Base-by-base conservation (phyloP, 2,888 invertebrate species). In the Lasiommata megera region DNA sequence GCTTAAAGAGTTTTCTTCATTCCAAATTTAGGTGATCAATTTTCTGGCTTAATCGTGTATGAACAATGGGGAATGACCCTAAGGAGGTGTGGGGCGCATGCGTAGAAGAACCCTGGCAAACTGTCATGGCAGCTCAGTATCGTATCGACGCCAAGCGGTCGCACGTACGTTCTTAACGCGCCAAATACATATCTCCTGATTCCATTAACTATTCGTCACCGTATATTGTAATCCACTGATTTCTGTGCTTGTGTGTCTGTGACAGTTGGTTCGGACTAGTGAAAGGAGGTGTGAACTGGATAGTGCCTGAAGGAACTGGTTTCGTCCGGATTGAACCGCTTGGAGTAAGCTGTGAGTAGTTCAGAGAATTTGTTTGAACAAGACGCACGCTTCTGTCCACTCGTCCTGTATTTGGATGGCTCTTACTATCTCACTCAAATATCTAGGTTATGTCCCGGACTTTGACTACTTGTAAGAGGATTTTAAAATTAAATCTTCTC, bases 111-210 rank as follows among this genome's bases (percentile, higher is more conserved):
- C 86, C 80, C 76, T 79, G 75, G 61, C 64, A 76, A 78, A 79
- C 81, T 80, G 82, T 81, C 87, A 89, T 89, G 89, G 89, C 88
- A 67, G 74, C 72, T 80, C 88, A 89, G 88, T 89, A 56, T 74
- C 77, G 84, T 88, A 88, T 88, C 68, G 88, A 88, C 88, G 83
- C 78, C 79, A 72, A 18, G 16, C 54, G 65, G 68, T 67, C 76
- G 72, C 74, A 73, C 79, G 79, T 78, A 76, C 79, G 67, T 73
- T 62, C 56, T 52, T 66, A 63, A 60, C 59, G 57, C 58, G 58
- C 53, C 18, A 16, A 56, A 50, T 44, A 53, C 34, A 47, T 29
- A 16, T 17, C 29, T 31, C 41, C 31, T 52, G 40, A 44, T 54
- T 57, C 34, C 40, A 50, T 36, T 61, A 54, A 58, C 44, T 40